Base-by-base conservation (phyloP, 2,888 invertebrate species). In the Clanis bilineata region DNA sequence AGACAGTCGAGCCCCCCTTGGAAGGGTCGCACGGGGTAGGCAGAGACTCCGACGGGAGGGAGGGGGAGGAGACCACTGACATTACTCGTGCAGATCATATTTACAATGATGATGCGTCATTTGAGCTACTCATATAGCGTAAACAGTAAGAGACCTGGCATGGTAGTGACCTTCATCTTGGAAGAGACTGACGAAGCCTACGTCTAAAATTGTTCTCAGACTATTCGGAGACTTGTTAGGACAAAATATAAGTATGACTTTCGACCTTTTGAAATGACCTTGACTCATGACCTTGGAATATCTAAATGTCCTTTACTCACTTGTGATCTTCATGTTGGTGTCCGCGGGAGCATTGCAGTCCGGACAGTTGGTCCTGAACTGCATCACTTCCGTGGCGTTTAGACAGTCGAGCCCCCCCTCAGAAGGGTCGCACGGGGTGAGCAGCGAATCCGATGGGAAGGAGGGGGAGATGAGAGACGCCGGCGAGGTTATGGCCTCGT, bases 341-440 rank as follows among this genome's bases (percentile, higher is more conserved):
- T 95, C 93, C 67, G 97, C 97, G 0, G 96, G 96, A 1, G 95
- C 93, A 66, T 95, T 94, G 81, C 99, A 99, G 65, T 94, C 93
- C 0, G 97, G 95, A 76, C 99, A 99, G 83, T 97, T 96, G 4
- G 97, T 97, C 0, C 93, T 84, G 85, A 99, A 98, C 68, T 95
- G 94, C 56, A 98, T 76, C 9, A 98, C 95, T 85, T 98, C 97
- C 2, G 95, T 94, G 0, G 93, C 86, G 45, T 94, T 93, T 10
- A 97, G 83, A 66, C 95, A 93, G 69, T 96, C 96, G 63, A 95
- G 91, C 0, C 94, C 88, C 78, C 94, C 94, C 47, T 93, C 90
- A 1, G 92, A 92, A 63, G 95, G 94, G 47, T 89, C 80, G 25
- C 93, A 92, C 0, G 95, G 94, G 58, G 94, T 92, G 39, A 96